These are phyloP conservation scores for Polypterus bichir DNA, from an alignment of 2,113 vertebrate genomes.

Conservation along the genomic window DNA sequence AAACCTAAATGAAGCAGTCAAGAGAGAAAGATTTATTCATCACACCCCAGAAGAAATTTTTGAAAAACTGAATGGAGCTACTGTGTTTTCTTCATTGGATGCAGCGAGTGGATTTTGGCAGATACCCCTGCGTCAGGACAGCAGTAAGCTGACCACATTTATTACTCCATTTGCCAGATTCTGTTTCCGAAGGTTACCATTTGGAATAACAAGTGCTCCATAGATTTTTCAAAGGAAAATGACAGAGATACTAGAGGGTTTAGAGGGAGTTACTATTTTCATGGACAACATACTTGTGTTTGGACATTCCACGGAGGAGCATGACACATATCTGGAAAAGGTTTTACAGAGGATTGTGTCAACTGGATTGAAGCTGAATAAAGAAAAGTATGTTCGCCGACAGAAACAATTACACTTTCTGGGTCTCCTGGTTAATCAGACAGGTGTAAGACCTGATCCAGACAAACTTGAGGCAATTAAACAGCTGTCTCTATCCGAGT, in stretches of 20 bases:
- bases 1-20: slow-evolving; percentile 25
- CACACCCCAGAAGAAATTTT: slow-evolving; percentile 25
- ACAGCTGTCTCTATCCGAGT: too few relatives aligned
- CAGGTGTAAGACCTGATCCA: slow-evolving; percentile 6
- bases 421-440: slow-evolving; percentile 13
- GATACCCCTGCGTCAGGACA: slow-evolving; percentile 31
- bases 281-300: slow-evolving; percentile 29
- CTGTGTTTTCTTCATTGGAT: slow-evolving; percentile 23
- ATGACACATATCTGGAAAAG: slow-evolving; percentile 20
- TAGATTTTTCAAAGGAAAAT: slow-evolving; percentile 46
- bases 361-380: slow-evolving; percentile 21
- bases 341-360: slow-evolving; percentile 26
- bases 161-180: slow-evolving; percentile 37
- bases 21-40: too few relatives aligned
- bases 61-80: slow-evolving; percentile 28
- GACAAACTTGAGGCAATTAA: too few relatives aligned
- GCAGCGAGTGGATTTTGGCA: slow-evolving; percentile 37
- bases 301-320: slow-evolving; percentile 24
- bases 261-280: slow-evolving; percentile 33
- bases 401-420: slow-evolving; percentile 19
- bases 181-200: slow-evolving; percentile 35
- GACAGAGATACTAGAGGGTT: slow-evolving; percentile 34
- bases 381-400: slow-evolving; percentile 8
- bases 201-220: slow-evolving; percentile 31
- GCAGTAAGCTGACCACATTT: slow-evolving; percentile 40